These are phyloP conservation scores for Pygoscelis antarcticus DNA, from an alignment of 2,113 vertebrate species.

Conservation along the genomic window DNA sequence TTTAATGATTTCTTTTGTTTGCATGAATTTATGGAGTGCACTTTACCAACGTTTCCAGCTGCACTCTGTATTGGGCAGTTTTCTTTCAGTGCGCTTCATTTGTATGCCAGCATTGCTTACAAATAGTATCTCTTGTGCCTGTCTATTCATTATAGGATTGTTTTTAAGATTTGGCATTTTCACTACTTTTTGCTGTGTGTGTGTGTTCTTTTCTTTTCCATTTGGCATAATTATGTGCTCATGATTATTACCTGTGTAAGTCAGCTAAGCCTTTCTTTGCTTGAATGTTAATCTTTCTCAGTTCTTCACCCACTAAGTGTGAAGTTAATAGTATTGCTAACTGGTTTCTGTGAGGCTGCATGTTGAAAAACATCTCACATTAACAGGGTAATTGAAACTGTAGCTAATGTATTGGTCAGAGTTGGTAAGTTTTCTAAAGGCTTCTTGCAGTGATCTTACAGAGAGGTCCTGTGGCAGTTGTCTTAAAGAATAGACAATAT, in stretches of 20 bases:
- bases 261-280: neutral
- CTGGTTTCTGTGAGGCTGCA: constrained; percentile 17
- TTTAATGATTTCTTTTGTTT: neutral
- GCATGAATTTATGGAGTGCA: neutral
- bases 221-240: neutral
- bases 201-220: neutral
- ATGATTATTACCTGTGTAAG: constrained; percentile 8
- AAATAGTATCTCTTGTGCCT: neutral
- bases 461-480: neutral
- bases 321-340: constrained; percentile 24
- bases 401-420: constrained; percentile 40
- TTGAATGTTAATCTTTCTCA: constrained; percentile 15
- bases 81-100: neutral
- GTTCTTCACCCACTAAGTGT: constrained; percentile 36
- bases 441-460: neutral
- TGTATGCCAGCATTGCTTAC: neutral
- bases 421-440: constrained; percentile 17
- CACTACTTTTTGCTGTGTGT: neutral
- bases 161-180: constrained; percentile 9
- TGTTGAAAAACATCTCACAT: constrained; percentile 20
- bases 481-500: neutral
- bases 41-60: neutral
- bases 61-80: neutral
- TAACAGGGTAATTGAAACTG: constrained; percentile 47
- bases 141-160: neutral